Percentiles rank a stretch among this genome's conserved stretches.
Evolutionary conservation across 2,888 invertebrate species (phyloP).

Genomic region (Ceriagrion tenellum): DNA sequence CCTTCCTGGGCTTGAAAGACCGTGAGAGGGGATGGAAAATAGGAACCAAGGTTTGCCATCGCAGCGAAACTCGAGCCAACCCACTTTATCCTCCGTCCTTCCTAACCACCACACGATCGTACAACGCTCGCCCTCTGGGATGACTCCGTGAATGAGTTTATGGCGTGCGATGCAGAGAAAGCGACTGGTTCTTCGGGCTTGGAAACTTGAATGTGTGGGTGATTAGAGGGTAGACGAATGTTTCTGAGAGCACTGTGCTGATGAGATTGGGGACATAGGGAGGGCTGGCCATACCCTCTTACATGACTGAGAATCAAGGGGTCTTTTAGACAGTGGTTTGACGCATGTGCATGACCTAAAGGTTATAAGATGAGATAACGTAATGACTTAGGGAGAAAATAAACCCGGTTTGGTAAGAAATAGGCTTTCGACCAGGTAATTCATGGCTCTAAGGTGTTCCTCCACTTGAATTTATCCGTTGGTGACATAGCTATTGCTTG

Average conservation of each 20-base stretch:
- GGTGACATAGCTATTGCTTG: no score
- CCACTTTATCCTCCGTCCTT: not conserved
- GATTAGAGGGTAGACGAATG: not conserved
- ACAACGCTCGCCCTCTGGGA: not conserved
- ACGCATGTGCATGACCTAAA: not conserved
- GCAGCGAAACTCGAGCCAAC: slow-evolving; percentile 11
- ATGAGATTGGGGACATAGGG: not conserved
- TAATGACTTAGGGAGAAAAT: no score
- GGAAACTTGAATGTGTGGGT: not conserved
- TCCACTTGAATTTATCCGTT: no score
- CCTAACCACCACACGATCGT: not conserved
- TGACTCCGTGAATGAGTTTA: slow-evolving; percentile 16
- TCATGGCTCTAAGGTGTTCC: no score
- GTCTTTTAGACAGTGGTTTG: not conserved
- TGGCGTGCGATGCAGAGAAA: not conserved
- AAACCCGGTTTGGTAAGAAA: no score
- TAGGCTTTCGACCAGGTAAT: no score
- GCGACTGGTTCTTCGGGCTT: not conserved
- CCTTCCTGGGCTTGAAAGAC: not conserved
- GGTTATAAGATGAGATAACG: no score
- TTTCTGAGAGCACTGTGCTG: no score
- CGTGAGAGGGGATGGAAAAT: not conserved
- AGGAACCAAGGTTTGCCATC: not conserved
- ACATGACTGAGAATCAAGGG: no score
- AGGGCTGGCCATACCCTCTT: no score